These are phyloP conservation scores for Drosophila cracens DNA, from an alignment of 2,888 invertebrate genomes.

Conservation along the genomic window DNA sequence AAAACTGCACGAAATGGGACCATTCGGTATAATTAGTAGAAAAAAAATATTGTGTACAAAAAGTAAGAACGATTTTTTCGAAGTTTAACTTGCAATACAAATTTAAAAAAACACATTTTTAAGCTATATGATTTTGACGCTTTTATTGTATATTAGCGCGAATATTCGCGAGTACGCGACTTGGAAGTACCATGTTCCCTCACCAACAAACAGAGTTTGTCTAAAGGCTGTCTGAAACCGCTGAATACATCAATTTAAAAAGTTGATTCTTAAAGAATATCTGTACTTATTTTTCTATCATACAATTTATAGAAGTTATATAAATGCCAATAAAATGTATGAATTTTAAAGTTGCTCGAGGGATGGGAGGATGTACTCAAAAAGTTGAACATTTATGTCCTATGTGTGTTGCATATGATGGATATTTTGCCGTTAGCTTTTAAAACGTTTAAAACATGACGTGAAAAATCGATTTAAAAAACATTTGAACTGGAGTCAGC, in stretches of 20 bases:
- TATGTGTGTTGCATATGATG: not conserved
- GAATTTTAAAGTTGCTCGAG: not conserved
- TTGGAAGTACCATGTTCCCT: not conserved
- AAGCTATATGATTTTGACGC: not conserved
- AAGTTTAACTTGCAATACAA: not conserved
- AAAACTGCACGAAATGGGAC: constrained; percentile 4
- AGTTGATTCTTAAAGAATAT: not conserved
- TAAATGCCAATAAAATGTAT: not conserved
- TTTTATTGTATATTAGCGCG: not conserved
- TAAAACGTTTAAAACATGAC: not conserved
- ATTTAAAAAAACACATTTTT: not conserved
- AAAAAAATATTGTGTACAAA: not conserved
- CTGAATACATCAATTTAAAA: not conserved
- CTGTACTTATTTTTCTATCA: not conserved
- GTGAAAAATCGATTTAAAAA: not conserved
- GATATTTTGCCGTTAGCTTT: not conserved
- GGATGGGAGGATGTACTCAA: not conserved
- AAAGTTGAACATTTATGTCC: not conserved
- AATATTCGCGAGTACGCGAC: not conserved
- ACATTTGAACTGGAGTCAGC: not conserved
- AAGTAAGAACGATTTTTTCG: not conserved
- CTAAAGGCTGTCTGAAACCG: not conserved
- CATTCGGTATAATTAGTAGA: not conserved
- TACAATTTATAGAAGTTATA: not conserved
- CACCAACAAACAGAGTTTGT: not conserved